Evolutionary conservation across 2,888 invertebrate species (phyloP), one percentile per base, ranked within the genome.

Genomic region (Tachina fera): DNA sequence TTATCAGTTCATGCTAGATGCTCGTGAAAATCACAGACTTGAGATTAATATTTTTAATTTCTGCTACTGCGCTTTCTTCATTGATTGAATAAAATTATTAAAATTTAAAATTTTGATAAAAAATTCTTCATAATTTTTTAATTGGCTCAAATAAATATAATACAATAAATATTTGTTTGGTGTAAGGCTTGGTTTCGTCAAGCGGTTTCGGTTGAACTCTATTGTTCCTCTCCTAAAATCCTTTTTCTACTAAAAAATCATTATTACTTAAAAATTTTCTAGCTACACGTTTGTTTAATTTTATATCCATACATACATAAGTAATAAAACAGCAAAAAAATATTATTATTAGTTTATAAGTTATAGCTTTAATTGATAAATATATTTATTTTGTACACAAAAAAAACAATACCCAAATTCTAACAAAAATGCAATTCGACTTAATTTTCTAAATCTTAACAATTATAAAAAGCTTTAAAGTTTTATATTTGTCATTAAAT

Each of bases 301-400:
- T 67, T 31, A 31, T 31, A 31, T 31, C 5, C 31, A 31, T 31
- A 31, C 31, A 31, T 31, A 19, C 10, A 16, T 61, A 43, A 67
- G 14, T 51, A 60, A 77, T 47, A 39, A 49, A 78, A 39, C 31
- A 49, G 14, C 45, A 61, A 53, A 60, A 16, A 49, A 68, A 53
- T 60, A 71, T 6, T 31, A 31, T 76, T 63, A 49, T 76, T 84
- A 76, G 53, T 68, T 76, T 41, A 22, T 84, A 84, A 84, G 84
- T 77, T 80, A 31, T 76, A 67, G 39, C 60, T 74, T 31, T 74
- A 68, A 70, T 74, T 61, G 19, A 47, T 47, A 43, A 56, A 11
- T 19, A 39, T 70, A 84, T 84, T 84, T 75, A 79, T 75, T 84
- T 67, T 79, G 51, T 75, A 84, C 31, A 31, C 31, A 47, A n/a